Evolutionary conservation across 2,888 invertebrate species (phyloP).

Genomic region (Alcis repandata): DNA sequence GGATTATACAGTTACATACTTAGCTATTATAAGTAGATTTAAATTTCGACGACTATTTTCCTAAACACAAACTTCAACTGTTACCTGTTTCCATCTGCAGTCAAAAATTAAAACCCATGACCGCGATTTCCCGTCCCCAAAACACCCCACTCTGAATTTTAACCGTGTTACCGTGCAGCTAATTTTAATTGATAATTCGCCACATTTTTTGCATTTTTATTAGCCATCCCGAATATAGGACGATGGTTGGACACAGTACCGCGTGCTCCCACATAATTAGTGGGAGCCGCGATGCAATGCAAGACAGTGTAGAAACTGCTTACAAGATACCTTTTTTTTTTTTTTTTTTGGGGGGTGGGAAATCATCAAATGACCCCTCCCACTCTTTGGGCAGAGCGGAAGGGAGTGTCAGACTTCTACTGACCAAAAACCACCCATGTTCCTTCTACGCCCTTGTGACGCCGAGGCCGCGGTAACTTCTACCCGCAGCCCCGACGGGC

Average conservation of each 20-base stretch:
- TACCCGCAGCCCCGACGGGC: no score
- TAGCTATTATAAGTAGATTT: no score
- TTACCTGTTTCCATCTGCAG: background rate
- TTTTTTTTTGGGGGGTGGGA: no score
- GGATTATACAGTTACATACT: no score
- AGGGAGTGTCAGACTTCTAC: no score
- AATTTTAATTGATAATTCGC: slow-evolving; percentile 83
- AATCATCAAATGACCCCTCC: no score
- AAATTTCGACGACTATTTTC: background rate
- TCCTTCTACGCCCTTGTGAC: no score
- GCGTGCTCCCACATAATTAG: slow-evolving; percentile 83
- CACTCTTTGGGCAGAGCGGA: no score
- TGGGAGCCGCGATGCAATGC: slow-evolving; percentile 43
- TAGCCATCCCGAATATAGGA: slow-evolving; percentile 76
- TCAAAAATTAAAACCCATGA: slow-evolving; percentile 38
- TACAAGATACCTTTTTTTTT: slow-evolving; percentile 7
- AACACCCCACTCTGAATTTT: slow-evolving; percentile 44
- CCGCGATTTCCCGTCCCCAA: slow-evolving; percentile 13
- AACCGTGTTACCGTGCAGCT: slow-evolving; percentile 57
- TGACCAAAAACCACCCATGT: no score
- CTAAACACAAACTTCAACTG: background rate
- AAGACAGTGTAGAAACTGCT: slow-evolving; percentile 18
- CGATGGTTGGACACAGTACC: slow-evolving; percentile 69
- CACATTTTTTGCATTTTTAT: slow-evolving; percentile 81
- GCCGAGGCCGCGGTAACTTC: no score